These are phyloP conservation scores for Platycheirus albimanus DNA, from an alignment of 2,888 invertebrate species.

Conservation along the genomic window DNA sequence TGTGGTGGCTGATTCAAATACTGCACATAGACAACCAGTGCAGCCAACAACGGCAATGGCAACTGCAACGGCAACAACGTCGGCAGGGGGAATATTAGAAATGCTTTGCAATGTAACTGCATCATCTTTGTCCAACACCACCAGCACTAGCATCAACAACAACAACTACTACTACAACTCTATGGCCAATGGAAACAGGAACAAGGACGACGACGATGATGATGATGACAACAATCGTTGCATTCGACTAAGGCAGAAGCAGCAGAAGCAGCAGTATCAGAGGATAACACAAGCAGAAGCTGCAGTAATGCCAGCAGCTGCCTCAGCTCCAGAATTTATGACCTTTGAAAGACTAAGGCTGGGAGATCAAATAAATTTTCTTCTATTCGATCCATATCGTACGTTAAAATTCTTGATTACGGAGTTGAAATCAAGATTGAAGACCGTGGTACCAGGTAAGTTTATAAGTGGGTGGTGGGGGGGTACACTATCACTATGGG, in stretches of 20 bases:
- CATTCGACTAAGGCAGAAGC: conserved; percentile 6
- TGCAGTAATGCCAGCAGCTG: conserved; percentile 37
- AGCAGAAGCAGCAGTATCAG: conserved; percentile 13
- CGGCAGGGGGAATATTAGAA: conserved; percentile 64
- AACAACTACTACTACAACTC: conserved; percentile 41
- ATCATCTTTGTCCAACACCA: conserved; percentile 56
- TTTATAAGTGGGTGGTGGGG: conserved; percentile 4
- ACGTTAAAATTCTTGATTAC: conserved; percentile 74
- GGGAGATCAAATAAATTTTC: conserved; percentile 71
- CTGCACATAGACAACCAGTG: conserved; percentile 37
- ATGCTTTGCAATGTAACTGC: conserved; percentile 58
- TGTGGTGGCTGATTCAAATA: conserved; percentile 36
- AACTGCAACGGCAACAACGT: too few relatives aligned
- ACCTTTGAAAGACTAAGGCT: conserved; percentile 61
- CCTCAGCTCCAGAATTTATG: conserved; percentile 65
- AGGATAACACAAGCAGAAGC: conserved; percentile 70
- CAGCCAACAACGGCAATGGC: too few relatives aligned
- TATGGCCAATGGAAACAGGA: conserved; percentile 62
- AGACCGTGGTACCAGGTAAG: conserved; percentile 73
- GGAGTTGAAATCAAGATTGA: conserved; percentile 75
- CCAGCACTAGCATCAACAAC: conserved; percentile 17
- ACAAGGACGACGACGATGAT: conserved; percentile 53
- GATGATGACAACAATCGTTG: conserved; percentile 47
- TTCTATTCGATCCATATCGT: conserved; percentile 74
- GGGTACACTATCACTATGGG: too few relatives aligned